phyloP scores from a whole-genome alignment of 2,888 invertebrate species.

The Eumerus sabulonum region DNA sequence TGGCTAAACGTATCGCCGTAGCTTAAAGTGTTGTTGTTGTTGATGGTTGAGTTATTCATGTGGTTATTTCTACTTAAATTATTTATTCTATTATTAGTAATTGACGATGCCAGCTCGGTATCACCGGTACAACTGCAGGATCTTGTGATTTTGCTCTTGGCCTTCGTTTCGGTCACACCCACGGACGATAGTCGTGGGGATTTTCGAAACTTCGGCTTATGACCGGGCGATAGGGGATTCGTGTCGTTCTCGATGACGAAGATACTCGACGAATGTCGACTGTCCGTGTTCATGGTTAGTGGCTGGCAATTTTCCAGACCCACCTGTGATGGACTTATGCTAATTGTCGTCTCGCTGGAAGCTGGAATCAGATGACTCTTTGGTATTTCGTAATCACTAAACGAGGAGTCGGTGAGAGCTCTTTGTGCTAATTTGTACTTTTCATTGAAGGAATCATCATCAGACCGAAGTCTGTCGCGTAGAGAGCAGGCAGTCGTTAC shows the following conservation, averaged over 20 bases:
- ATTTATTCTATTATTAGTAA: slow-evolving; percentile 64
- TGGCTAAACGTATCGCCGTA: slow-evolving; percentile 78
- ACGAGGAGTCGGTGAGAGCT: slow-evolving; percentile 69
- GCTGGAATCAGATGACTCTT: slow-evolving; percentile 62
- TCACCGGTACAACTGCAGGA: slow-evolving; percentile 69
- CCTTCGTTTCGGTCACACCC: slow-evolving; percentile 51
- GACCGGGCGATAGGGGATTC: slow-evolving; percentile 72
- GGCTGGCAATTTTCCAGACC: slow-evolving; percentile 53
- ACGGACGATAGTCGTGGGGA: slow-evolving; percentile 68
- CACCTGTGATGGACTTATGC: slow-evolving; percentile 68
- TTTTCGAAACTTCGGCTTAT: slow-evolving; percentile 75
- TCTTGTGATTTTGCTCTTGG: slow-evolving; percentile 63
- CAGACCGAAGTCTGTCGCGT: slow-evolving; percentile 74
- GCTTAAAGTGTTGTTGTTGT: slow-evolving; percentile 58
- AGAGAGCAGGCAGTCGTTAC: slow-evolving; percentile 72
- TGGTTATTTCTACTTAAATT: slow-evolving; percentile 61
- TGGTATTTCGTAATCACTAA: slow-evolving; percentile 71
- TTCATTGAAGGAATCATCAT: slow-evolving; percentile 73
- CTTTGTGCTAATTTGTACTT: slow-evolving; percentile 68
- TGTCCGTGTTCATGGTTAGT: slow-evolving; percentile 59
- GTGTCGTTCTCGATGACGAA: slow-evolving; percentile 75
- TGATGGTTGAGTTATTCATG: slow-evolving; percentile 60
- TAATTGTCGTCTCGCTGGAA: slow-evolving; percentile 67
- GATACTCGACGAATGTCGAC: slow-evolving; percentile 60
- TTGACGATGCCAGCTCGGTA: slow-evolving; percentile 61